Evolutionary conservation across 2,888 invertebrate species (phyloP), one percentile per base, ranked within the genome.

Genomic region (Habrosyne pyritoides): DNA sequence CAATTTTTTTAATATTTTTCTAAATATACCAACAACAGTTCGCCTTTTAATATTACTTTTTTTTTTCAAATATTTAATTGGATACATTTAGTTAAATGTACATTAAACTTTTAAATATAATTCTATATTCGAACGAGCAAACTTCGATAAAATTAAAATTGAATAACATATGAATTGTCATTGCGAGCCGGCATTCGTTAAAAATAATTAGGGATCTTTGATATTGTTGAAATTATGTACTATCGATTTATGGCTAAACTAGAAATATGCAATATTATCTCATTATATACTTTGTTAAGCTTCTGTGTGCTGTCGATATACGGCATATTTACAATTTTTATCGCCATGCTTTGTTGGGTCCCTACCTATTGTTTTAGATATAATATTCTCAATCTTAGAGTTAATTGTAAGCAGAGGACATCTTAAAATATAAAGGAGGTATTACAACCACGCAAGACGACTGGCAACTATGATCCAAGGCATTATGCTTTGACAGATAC

Each of bases 21-120:
- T 92, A 92, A 92, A 93, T 91, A 92, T 92, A 92, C 91, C 92
- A 92, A 92, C 92, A 92, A 92, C 88, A 86, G 90, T 90, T 91
- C 91, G 88, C 78, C 71, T 75, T 60, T 66, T 69, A 71, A 71
- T 70, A 76, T 74, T 73, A 67, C 78, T 77, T 71, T 79, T 83
- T 79, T 83, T 87, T 84, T 78, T 85, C 83, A 83, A 86, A 82
- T 80, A 81, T 68, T 84, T 86, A 85, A 77, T 82, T 84, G 82
- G 74, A 81, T 84, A 87, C 75, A 82, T 84, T 79, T 64, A 55
- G 53, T 66, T 77, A 84, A 86, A 89, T 87, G 89, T 85, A 88
- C 75, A 88, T 86, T 83, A 83, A 85, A 85, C 82, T 86, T 89
- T 91, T 90, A 87, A 90, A 92, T 91, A 92, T 91, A 91, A 84